Base-by-base conservation (phyloP, 2,113 vertebrate species). In the Mystacornis crossleyi region DNA sequence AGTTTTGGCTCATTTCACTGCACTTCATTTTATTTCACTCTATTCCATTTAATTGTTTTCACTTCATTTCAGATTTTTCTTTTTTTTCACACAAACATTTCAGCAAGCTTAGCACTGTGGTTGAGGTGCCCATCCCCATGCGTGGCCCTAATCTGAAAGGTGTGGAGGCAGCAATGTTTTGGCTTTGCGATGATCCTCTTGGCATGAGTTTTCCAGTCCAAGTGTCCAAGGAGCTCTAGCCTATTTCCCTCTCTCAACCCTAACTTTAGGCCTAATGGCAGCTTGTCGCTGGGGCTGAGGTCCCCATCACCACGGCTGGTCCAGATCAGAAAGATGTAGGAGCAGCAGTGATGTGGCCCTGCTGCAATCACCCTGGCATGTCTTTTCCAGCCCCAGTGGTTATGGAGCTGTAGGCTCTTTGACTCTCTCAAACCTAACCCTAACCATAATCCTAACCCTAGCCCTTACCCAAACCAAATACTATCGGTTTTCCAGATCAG, bases 331-430 rank as follows among this genome's bases (percentile, higher is more conserved):
- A 8, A 24, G 18, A 3, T n/a, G 54, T 0, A 23, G 29, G 18
- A 70, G 18, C 65, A 50, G 29, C 43, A 28, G 15, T 3, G 29
- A 0, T 14, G 23, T 5, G 29, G 28, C 43, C 42, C 23, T 67
- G 33, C 40, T 0, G 2, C 0, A 1, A 36, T 16, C 20, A 3
- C n/a, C 26, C 3, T 12, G 28, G 26, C 26, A 25, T 12, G 25
- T 3, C 18, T 25, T 18, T 26, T 9, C 28, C 53, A 81, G 51
- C 21, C 14, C 42, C 64, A 48, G 2, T 3, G 10, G 0, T 14
- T 53, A 18, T 40, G 64, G 34, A 48, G 42, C n/a, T 21, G 20
- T 3, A 4, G 19, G 33, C 50, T 45, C 40, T 31, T 36, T 5
- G 12, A 4, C 4, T 19, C 19, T 9, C 38, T 29, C 38, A 54